These are phyloP conservation scores for Pachypanchax playfairii DNA, from an alignment of 2,113 vertebrate genomes.

Conservation along the genomic window DNA sequence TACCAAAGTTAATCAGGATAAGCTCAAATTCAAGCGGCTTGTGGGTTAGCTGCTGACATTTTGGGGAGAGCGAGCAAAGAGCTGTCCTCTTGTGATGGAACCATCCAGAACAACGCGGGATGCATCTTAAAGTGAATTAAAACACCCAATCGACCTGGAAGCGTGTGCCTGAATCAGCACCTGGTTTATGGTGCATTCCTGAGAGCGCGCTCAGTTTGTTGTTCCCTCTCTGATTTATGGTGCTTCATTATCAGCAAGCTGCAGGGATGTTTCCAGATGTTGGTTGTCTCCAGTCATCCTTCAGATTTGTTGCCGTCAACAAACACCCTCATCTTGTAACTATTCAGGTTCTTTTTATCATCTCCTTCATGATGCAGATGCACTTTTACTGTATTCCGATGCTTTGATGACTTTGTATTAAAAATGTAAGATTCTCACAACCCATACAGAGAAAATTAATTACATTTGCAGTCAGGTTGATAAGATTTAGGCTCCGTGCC, in stretches of 20 bases:
- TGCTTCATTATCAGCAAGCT: conserved; percentile 53
- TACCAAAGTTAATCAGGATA: too few relatives aligned
- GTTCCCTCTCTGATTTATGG: conserved; percentile 70
- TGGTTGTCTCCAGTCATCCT: conserved; percentile 54
- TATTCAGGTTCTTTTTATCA: conserved; percentile 31
- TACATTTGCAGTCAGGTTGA: not conserved
- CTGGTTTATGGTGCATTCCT: conserved; percentile 54
- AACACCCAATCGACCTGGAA: too few relatives aligned
- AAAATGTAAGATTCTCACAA: too few relatives aligned
- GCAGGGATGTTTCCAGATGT: conserved; percentile 66
- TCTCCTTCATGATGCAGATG: conserved; percentile 17
- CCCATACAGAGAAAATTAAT: too few relatives aligned
- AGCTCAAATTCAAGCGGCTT: too few relatives aligned
- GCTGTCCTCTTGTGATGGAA: too few relatives aligned
- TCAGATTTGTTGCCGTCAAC: conserved; percentile 69
- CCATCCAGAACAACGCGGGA: too few relatives aligned
- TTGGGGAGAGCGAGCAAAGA: too few relatives aligned
- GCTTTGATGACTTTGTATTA: too few relatives aligned
- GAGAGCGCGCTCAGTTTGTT: conserved; percentile 45
- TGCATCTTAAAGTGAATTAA: too few relatives aligned
- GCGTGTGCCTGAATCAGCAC: conserved; percentile 25
- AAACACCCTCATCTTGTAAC: conserved; percentile 54
- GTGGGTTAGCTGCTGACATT: too few relatives aligned
- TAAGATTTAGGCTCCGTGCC: conserved; percentile 8
- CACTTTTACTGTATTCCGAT: not conserved